These are phyloP conservation scores for Anneissia japonica DNA, from an alignment of 35 echinoderm and acorn worm species.

Conservation along the genomic window DNA sequence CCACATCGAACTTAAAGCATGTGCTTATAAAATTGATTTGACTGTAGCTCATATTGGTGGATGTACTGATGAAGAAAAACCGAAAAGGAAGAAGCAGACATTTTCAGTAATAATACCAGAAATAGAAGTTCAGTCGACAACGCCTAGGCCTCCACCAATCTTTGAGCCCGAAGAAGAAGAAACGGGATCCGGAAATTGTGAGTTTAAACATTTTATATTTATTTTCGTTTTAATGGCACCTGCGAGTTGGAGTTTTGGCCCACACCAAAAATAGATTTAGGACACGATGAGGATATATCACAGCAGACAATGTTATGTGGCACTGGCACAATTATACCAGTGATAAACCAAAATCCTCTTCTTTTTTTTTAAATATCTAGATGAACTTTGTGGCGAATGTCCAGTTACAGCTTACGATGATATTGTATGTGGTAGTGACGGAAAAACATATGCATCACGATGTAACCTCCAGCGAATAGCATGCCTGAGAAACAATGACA, in stretches of 20 bases:
- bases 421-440: not conserved
- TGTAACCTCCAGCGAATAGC: not conserved
- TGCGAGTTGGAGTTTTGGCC: too few species aligned
- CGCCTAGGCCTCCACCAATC: not conserved
- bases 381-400: not conserved
- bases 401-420: not conserved
- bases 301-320: too few species aligned
- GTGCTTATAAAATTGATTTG: not conserved
- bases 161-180: not conserved
- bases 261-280: too few species aligned
- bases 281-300: too few species aligned
- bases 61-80: not conserved
- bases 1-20: not conserved
- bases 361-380: too few species aligned
- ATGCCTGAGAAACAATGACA: not conserved
- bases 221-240: too few species aligned
- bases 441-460: not conserved
- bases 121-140: not conserved
- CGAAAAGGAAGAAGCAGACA: not conserved
- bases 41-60: not conserved
- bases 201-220: too few species aligned
- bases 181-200: not conserved
- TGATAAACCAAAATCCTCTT: too few species aligned
- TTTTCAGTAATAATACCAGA: not conserved
- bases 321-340: too few species aligned